Base-by-base conservation (phyloP, 2,888 invertebrate genomes). In the Altica lythri region DNA sequence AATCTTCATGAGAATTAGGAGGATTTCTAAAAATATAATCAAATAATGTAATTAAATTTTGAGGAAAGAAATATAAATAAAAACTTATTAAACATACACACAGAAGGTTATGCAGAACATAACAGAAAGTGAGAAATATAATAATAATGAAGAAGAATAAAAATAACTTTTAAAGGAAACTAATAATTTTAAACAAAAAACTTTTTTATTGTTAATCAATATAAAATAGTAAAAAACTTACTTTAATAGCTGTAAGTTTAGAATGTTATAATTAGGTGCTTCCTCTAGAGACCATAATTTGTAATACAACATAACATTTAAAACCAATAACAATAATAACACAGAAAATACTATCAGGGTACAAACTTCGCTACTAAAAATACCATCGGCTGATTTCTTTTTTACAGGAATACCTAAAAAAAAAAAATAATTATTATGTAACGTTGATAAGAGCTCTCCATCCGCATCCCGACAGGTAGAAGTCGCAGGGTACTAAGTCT, bases 261-360 rank as follows among this genome's bases (percentile, higher is more conserved):
- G 72, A 35, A 80, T 70, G 35, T 78, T 78, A 60, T 79, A 78
- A 10, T 79, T 77, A 27, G 79, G 76, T 30, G 78, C 72, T 57
- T 84, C 81, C 72, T 90, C 88, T 60, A 88, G 75, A 63, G 83
- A 81, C 87, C 89, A 89, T 63, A 95, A 80, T 78, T 89, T 87
- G 78, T 89, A 89, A 80, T 92, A 92, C 55, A 95, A 83, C 74
- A 90, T 80, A 61, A 88, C 89, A 79, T 90, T 90, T 68, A 91
- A 77, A 66, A 90, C 78, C 61, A 88, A 81, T 62, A 83, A 80
- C 61, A 83, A 77, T 68, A 87, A 79, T 75, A 88, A 78, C 61
- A 85, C 74, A 61, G 75, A 68, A 65, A 80, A 77, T 59, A 81
- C 79, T 64, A 79, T 77, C 72, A 69, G 54, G 22, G 72, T 74